Evolutionary conservation across 2,797 vertebrate species (phyloP), one percentile per base, ranked within the genome.

Genomic region (Pempheris klunzingeri): DNA sequence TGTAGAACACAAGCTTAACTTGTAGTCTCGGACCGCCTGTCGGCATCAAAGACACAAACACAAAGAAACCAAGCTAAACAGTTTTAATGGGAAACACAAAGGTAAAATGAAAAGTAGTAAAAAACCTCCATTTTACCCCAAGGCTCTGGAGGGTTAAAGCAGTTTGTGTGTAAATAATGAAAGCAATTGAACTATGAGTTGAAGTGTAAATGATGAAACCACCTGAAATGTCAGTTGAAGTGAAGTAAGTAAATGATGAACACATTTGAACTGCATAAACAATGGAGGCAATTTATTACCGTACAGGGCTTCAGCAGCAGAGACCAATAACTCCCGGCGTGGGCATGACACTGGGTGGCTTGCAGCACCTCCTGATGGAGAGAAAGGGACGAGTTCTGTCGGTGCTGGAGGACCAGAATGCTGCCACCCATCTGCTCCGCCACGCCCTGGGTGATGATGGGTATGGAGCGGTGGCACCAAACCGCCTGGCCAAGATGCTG

Each of bases 361-460:
- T 93, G 73, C 91, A 90, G 58, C 80, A 59, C 66, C 79, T 93
- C 59, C 85, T 94, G 38, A 32, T 79, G 76, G 92, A 94, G 54
- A 85, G 92, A 38, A 92, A 67, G 32, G 88, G 83, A 0, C 67
- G 76, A 0, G 84, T 85, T 0, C 85, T 84, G 50, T 88, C 87
- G 0, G 90, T 82, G 17, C 77, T 90, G 61, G 91, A 92, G 28
- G 92, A 95, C 61, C 77, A 90, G 32, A 94, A 94, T 10, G 28
- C 71, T 0, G 82, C 91, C 54, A 94, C 93, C 20, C 88, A 92
- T 54, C 80, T 94, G 28, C 86, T 94, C 3, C 83, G 92, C n/a
- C 93, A 94, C 0, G 81, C 92, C 1, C 74, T 94, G 20, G 93
- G 94, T 0, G 82, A 92, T 2, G 92, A 94, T 7, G 90, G 91